Base-by-base conservation (phyloP, 2,888 invertebrate species). In the Scaptomyza caliginosa region DNA sequence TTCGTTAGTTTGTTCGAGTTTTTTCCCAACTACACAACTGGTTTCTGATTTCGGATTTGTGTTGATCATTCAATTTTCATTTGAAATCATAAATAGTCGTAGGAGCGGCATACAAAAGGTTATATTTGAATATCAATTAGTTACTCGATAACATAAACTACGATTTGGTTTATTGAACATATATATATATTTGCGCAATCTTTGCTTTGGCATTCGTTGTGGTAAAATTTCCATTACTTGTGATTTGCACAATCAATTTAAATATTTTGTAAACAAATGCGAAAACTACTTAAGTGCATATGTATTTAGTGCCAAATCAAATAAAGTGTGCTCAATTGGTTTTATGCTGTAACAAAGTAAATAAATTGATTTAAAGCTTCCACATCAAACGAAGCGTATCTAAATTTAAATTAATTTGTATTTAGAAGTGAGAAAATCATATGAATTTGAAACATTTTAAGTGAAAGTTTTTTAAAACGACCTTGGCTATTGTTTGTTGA, bases 1-100 rank as follows among this genome's bases (percentile, higher is more conserved):
- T 73, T 78, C 67, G 67, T 74, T 85, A 83, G 83, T 83, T 77
- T 67, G 85, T 66, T 80, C 36, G 60, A 74, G 84, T 66, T 66
- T 43, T 71, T 76, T 56, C 71, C 66, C 52, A 63, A 67, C 57
- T 74, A 38, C 71, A 60, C 85, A 86, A 69, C 84, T 62, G 62
- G 71, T 74, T 39, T 62, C 13, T 39, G 28, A 11, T 28, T 19
- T 13, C 13, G 16, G 39, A 10, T 39, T 19, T 19, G 17, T 56
- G 62, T 55, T 56, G 40, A 40, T 38, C 45, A 55, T 50, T 16
- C 26, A 52, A 32, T 59, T 69, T 70, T 32, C 46, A 43, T 48
- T 52, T 42, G 45, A 16, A 46, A 39, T 16, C 58, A 51, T 48
- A 42, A 59, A 71, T 46, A 62, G 62, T 13, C 28, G 28, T 76